These are phyloP conservation scores for Amphipyra berbera DNA, from an alignment of 2,888 invertebrate genomes.

Conservation along the genomic window DNA sequence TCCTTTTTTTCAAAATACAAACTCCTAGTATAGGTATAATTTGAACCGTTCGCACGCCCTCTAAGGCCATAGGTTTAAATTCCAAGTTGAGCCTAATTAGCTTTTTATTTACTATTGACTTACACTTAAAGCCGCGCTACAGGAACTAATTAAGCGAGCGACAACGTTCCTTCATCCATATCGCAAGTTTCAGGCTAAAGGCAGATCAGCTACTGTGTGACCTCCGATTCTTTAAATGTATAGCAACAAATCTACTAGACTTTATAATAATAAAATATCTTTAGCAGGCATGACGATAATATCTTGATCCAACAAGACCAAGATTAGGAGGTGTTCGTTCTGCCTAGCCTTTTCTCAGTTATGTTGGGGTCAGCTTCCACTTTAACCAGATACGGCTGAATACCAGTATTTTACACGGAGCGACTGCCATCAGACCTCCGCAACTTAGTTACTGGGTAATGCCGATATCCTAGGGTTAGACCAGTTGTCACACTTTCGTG, in stretches of 20 bases:
- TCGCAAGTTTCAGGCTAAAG: constrained; percentile 6
- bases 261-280: neutral
- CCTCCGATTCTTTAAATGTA: neutral
- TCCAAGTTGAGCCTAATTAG: constrained; percentile 44
- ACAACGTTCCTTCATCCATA: constrained; percentile 22
- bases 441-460: too few species aligned
- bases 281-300: too few species aligned
- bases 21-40: neutral
- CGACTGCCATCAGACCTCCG: too few species aligned
- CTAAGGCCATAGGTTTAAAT: constrained; percentile 29
- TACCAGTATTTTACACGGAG: too few species aligned
- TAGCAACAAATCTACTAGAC: neutral
- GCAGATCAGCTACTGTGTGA: neutral
- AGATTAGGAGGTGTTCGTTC: too few species aligned
- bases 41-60: constrained; percentile 41
- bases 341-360: too few species aligned
- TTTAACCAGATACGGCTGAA: too few species aligned
- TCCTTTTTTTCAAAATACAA: constrained; percentile 13
- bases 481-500: too few species aligned
- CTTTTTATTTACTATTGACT: constrained; percentile 51
- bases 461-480: too few species aligned
- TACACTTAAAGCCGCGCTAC: constrained; percentile 40
- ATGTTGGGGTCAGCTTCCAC: too few species aligned
- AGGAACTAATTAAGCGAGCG: constrained; percentile 38
- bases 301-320: too few species aligned